Evolutionary conservation across 1,140 invertebrate species (phyloP).

Genomic region (Argopecten irradians): DNA sequence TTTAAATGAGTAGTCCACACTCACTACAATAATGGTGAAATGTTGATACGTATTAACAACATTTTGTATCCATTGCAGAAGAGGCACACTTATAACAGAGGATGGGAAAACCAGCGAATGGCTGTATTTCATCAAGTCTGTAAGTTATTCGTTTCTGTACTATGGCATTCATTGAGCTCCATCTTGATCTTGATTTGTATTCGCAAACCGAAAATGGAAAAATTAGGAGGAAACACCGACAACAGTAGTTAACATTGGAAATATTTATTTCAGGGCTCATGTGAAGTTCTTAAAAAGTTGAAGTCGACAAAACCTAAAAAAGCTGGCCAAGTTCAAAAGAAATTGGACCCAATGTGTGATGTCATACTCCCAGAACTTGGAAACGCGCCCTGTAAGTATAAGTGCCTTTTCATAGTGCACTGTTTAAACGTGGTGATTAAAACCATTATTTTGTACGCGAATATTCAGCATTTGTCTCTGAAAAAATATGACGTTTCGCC

Average conservation of each 20-base stretch:
- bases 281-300: conserved; percentile 68
- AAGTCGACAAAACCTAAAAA: conserved; percentile 55
- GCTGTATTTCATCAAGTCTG: conserved; percentile 69
- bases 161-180: too few species aligned
- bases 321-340: conserved; percentile 46
- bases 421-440: too few species aligned
- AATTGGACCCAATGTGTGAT: conserved; percentile 55
- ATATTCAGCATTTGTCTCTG: too few species aligned
- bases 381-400: conserved; percentile 49
- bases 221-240: background rate
- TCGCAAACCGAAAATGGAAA: background rate
- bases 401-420: too few species aligned
- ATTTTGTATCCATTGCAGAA: too few species aligned
- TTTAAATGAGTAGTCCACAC: too few species aligned
- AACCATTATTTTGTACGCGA: too few species aligned
- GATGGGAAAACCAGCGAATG: conserved; percentile 68
- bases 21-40: too few species aligned
- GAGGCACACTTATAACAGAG: conserved; percentile 64
- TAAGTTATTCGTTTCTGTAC: conserved; percentile 44
- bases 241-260: background rate
- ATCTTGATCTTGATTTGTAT: too few species aligned
- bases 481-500: too few species aligned
- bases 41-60: too few species aligned
- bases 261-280: conserved; percentile 58
- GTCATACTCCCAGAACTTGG: conserved; percentile 59